Base-by-base conservation (phyloP, 1,140 invertebrate species). In the Microplitis mediator region DNA sequence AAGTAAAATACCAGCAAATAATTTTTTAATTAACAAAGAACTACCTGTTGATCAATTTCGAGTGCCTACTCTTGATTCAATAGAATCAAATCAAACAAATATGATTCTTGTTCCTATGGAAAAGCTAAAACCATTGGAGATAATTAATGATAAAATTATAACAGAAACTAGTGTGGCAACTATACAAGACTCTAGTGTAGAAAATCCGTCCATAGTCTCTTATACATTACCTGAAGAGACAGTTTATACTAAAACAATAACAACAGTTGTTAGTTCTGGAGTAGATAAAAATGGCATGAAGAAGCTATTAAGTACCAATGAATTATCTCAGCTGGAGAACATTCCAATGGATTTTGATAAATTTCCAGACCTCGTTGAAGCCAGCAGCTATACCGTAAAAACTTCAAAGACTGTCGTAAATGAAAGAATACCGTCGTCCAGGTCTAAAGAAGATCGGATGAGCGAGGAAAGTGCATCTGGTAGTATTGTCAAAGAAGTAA, bases 231-330 rank as follows among this genome's bases (percentile, higher is more conserved):
- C 23, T 23, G 16, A 39, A 11, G 50, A 67, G 31, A 45, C 52
- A 31, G 63, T 72, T 45, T 31, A 62, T 4, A 72, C 54, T 11
- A 70, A 69, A 69, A 75, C 68, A 5, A 63, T 75, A 34, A 75
- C 74, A 62, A 72, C 74, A 5, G 60, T 71, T 3, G 56, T 70
- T 16, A 60, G 60, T 11, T 58, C 62, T 36, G 68, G 51, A 51
- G 58, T 77, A 4, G 77, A 77, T 71, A 73, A 75, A 4, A 76
- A 75, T 2, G 76, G 74, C 4, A 14, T 77, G 1, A 69, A 79
- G 6, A 76, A 80, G 3, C 35, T 78, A 3, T 16, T 81, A 5
- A 71, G 72, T 54, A 76, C 76, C 16, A 60, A 36, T n/a, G 75
- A 62, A 23, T 63, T 68, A 2, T 45, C 80, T 5, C 64, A 39